These are phyloP conservation scores for Oscheius sp. DNA, from an alignment of 1,140 invertebrate species.

Conservation along the genomic window DNA sequence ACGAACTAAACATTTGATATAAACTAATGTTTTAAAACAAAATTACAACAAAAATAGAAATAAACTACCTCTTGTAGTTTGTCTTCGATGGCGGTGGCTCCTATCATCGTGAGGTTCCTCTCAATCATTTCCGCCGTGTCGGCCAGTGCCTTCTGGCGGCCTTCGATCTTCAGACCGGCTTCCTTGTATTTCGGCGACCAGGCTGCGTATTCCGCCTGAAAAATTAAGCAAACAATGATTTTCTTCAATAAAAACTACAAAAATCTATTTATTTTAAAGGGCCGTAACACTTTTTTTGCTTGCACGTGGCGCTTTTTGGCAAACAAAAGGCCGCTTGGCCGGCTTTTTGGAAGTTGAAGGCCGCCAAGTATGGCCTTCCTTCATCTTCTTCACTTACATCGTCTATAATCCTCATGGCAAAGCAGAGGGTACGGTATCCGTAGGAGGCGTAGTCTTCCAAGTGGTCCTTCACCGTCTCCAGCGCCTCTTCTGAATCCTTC, in stretches of 20 bases:
- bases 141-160: conserved; percentile 77
- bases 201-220: conserved; percentile 68
- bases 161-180: conserved; percentile 72
- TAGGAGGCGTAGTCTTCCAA: conserved; percentile 86
- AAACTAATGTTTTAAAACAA: too few species aligned
- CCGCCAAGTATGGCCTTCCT: too few species aligned
- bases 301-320: too few species aligned
- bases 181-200: conserved; percentile 80
- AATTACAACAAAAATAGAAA: too few species aligned
- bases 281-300: too few species aligned
- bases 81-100: conserved; percentile 93
- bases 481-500: conserved; percentile 61
- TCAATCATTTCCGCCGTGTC: conserved; percentile 82
- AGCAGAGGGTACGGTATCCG: conserved; percentile 77
- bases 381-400: too few species aligned
- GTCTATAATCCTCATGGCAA: conserved; percentile 76
- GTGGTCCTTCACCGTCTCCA: conserved; percentile 77
- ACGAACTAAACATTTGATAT: too few species aligned
- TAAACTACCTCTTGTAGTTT: conserved; percentile 90
- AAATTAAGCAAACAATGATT: not conserved
- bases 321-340: too few species aligned
- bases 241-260: too few species aligned
- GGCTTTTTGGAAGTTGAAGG: too few species aligned
- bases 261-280: too few species aligned
- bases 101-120: conserved; percentile 76